Evolutionary conservation across 2,113 vertebrate genomes (phyloP).

Genomic region (Catharus bicknelli): DNA sequence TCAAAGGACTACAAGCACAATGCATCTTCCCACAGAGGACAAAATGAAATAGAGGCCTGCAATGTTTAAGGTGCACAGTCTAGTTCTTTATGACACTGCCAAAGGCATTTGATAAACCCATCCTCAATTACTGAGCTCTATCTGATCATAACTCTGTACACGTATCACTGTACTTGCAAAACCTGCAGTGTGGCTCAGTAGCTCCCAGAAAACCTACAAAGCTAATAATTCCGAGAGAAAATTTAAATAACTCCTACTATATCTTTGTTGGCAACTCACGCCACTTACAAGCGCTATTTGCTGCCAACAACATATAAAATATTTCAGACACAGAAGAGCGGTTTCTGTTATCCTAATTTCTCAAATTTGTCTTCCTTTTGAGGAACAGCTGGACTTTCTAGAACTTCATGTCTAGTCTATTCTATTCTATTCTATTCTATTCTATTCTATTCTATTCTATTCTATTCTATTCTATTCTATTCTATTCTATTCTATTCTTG

Average conservation of each 20-base stretch:
- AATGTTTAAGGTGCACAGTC: not conserved
- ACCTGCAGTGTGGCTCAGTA: slow-evolving; percentile 17
- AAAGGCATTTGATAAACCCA: slow-evolving; percentile 18
- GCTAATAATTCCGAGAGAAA: not conserved
- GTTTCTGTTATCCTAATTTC: not conserved
- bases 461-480: not conserved
- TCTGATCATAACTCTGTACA: slow-evolving; percentile 18
- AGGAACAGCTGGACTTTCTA: not conserved
- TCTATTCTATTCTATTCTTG: not conserved
- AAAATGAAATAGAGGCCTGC: not conserved
- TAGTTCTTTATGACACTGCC: slow-evolving; percentile 8
- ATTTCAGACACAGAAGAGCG: not conserved
- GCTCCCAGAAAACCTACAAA: not conserved
- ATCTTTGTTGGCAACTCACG: not conserved
- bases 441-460: not conserved
- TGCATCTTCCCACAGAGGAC: not conserved
- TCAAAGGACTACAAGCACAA: not conserved
- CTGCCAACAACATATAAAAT: not conserved
- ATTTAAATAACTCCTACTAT: not conserved
- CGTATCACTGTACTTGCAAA: not conserved
- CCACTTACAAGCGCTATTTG: not conserved
- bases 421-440: not conserved
- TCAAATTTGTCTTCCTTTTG: not conserved
- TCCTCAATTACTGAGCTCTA: not conserved
- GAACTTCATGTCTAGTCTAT: not conserved